Evolutionary conservation across 2,797 vertebrate genomes (phyloP).

Genomic region (Furcifer pardalis): DNA sequence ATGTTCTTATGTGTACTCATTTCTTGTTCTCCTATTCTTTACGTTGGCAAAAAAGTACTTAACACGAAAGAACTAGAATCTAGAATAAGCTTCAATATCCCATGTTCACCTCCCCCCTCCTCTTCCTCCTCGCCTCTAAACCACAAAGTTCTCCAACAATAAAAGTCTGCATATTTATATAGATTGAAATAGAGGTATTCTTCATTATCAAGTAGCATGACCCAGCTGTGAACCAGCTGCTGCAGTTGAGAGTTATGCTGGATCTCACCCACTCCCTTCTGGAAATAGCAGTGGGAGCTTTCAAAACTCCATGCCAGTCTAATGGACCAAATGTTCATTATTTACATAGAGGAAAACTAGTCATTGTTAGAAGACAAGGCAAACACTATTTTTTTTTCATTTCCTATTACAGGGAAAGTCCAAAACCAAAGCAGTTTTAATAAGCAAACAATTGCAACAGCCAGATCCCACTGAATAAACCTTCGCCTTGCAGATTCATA

Average conservation of each 20-base stretch:
- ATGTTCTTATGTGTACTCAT: not conserved
- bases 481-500: not conserved
- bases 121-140: too few relatives aligned
- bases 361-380: not conserved
- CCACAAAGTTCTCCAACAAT: not conserved
- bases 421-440: not conserved
- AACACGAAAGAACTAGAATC: not conserved
- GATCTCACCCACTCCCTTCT: not conserved
- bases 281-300: not conserved
- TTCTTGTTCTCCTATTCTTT: not conserved
- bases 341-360: not conserved
- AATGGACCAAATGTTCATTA: not conserved
- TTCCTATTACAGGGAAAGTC: not conserved
- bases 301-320: fast-evolving
- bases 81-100: not conserved
- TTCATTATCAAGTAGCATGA: slow-evolving; percentile 11
- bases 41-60: not conserved
- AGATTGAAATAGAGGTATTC: not conserved
- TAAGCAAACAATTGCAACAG: not conserved
- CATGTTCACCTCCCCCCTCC: too few relatives aligned
- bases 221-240: not conserved
- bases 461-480: not conserved
- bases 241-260: not conserved
- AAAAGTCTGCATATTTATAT: not conserved
- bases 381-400: not conserved